These are phyloP conservation scores for Microctonus hyperodae DNA, from an alignment of 2,888 invertebrate species.

Conservation along the genomic window DNA sequence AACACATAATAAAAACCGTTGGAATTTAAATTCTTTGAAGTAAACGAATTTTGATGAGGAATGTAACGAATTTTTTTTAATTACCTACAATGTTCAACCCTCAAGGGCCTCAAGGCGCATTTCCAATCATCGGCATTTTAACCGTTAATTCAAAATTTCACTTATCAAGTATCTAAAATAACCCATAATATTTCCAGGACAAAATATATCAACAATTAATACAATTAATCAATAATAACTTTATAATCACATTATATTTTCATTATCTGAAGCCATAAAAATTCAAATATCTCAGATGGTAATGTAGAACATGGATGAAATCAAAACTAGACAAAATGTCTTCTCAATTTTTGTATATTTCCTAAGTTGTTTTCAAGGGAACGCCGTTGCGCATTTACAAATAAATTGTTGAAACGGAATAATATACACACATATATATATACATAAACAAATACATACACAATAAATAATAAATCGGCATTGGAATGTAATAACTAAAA, in stretches of 20 bases:
- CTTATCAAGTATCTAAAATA: too few species aligned
- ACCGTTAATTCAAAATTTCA: not conserved
- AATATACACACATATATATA: not conserved
- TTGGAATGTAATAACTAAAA: constrained; percentile 1
- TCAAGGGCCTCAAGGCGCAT: too few species aligned
- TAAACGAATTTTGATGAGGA: too few species aligned
- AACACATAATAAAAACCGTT: too few species aligned
- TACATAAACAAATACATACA: not conserved
- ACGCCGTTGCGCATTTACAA: constrained; percentile 30
- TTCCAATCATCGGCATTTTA: not conserved
- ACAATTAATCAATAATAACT: not conserved
- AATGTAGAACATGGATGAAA: not conserved
- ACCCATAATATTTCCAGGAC: too few species aligned
- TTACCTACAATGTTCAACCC: not conserved
- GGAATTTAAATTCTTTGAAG: not conserved
- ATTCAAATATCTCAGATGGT: constrained; percentile 18
- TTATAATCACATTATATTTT: not conserved
- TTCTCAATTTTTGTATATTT: not conserved
- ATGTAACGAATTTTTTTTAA: not conserved
- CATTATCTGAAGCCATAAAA: not conserved
- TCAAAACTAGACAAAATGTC: not conserved
- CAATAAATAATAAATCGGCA: not conserved
- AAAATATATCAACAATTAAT: not conserved
- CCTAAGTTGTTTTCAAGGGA: constrained; percentile 1
- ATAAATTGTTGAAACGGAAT: constrained; percentile 12